Percentiles rank a stretch among this genome's conserved stretches.
Conservation (phyloP, 2,797 vertebrate species). For the Lepilemur septentrionalis region DNA sequence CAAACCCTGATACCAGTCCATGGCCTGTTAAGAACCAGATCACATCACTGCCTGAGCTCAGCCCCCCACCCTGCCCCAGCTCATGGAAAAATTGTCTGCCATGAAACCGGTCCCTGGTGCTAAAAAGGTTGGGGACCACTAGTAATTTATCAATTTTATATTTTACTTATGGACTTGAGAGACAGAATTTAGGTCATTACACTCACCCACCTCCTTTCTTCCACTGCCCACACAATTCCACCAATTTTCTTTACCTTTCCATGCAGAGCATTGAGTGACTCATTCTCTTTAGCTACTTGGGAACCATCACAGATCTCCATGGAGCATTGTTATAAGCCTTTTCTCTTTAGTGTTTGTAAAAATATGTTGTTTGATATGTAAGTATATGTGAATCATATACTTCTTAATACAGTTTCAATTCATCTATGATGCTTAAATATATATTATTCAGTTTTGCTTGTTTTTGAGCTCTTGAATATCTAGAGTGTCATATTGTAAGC, state of each 20-base stretch:
- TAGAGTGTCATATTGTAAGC: not conserved
- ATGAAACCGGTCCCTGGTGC: too few relatives aligned
- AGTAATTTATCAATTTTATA: not conserved
- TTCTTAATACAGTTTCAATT: not conserved
- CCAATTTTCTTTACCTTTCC: not conserved
- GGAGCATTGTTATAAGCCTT: not conserved
- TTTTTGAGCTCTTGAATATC: not conserved
- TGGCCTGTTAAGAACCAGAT: too few relatives aligned
- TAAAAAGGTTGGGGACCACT: too few relatives aligned
- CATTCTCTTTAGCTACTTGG: not conserved
- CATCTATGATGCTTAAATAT: not conserved
- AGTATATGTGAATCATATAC: not conserved
- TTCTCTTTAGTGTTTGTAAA: not conserved
- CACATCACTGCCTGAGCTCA: too few relatives aligned
- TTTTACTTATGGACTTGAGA: not conserved
- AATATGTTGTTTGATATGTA: not conserved
- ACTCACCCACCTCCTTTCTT: not conserved
- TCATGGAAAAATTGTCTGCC: too few relatives aligned
- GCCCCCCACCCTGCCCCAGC: too few relatives aligned
- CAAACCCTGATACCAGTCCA: too few relatives aligned
- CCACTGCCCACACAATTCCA: not conserved
- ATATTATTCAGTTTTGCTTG: not conserved
- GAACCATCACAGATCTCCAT: not conserved
- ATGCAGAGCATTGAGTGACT: not conserved
- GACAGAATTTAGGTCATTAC: not conserved